A percentile compares a stretch with the other conserved stretches of the same genome.
Evolutionary conservation across 1,140 invertebrate species (phyloP).

Genomic region (Gryon sp.): DNA sequence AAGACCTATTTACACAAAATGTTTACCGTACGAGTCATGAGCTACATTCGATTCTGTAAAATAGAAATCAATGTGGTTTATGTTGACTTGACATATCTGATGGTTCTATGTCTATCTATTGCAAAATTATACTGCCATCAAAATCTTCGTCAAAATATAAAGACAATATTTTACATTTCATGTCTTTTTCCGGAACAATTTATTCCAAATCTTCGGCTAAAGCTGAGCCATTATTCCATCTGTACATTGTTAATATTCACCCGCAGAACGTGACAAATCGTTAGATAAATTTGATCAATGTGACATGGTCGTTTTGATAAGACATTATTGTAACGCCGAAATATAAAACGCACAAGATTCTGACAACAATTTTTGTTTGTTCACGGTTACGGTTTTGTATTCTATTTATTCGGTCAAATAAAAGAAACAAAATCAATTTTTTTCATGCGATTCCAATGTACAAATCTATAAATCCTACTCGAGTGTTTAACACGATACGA

Average conservation of each 20-base stretch:
- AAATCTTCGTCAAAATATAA: slow-evolving; percentile 16
- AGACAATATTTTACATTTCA: slow-evolving; percentile 32
- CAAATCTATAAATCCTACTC: slow-evolving; percentile 25
- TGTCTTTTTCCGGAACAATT: slow-evolving; percentile 7
- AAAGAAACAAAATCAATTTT: slow-evolving; percentile 1
- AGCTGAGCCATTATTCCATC: slow-evolving; percentile 10
- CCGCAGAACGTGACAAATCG: slow-evolving; percentile 22
- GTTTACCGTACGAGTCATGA: slow-evolving; percentile 56
- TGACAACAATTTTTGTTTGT: not conserved
- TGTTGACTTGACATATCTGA: slow-evolving; percentile 26
- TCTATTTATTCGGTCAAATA: not conserved
- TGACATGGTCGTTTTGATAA: slow-evolving; percentile 13
- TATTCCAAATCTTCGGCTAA: not conserved
- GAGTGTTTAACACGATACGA: slow-evolving; percentile 28
- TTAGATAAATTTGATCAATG: slow-evolving; percentile 44
- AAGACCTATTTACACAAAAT: slow-evolving; percentile 57
- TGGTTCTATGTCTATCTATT: slow-evolving; percentile 20
- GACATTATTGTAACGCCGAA: slow-evolving; percentile 8
- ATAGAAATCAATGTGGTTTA: slow-evolving; percentile 55
- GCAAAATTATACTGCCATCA: slow-evolving; percentile 31
- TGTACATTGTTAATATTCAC: slow-evolving; percentile 43
- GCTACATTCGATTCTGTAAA: slow-evolving; percentile 44
- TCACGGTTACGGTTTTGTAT: not conserved
- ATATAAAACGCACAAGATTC: slow-evolving; percentile 4
- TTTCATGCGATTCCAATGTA: not conserved